Evolutionary conservation across 23 tunicate species (phyloP).

Genomic region (Trididemnum clinides): DNA sequence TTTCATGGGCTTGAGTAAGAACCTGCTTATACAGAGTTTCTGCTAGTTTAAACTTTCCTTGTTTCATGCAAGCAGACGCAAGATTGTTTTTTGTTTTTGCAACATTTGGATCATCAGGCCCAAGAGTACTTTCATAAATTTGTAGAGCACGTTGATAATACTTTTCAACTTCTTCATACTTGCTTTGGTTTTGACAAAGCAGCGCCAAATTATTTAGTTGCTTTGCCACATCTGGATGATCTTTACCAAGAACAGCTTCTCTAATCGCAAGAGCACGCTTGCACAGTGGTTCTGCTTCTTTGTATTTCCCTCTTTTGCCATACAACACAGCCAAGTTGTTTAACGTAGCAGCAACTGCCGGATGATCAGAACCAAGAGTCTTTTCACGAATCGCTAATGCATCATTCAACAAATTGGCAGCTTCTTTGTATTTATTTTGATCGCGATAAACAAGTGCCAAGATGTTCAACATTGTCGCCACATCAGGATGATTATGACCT

Average conservation of each 20-base stretch:
- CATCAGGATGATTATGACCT: constrained; percentile 98
- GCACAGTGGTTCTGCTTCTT: constrained; percentile 98
- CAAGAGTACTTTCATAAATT: constrained; percentile 93
- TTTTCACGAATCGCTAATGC: constrained; percentile 96
- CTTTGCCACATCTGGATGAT: constrained; percentile 99
- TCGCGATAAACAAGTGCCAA: constrained; percentile 98
- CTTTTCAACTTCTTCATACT: constrained; percentile 97
- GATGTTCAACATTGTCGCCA: constrained; percentile 97
- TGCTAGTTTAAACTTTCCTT: constrained; percentile 97
- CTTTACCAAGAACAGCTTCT: constrained; percentile 94
- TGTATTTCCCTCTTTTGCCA: constrained; percentile 97
- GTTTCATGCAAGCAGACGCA: constrained; percentile 97
- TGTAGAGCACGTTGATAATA: constrained; percentile 96
- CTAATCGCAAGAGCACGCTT: constrained; percentile 92
- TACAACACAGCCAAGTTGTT: constrained; percentile 96
- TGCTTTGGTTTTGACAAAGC: constrained; percentile 96
- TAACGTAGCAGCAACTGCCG: constrained; percentile 98
- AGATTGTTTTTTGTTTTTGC: constrained; percentile 94
- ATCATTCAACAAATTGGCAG: constrained; percentile 90
- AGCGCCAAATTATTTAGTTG: constrained; percentile 97
- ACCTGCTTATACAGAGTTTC: constrained; percentile 98
- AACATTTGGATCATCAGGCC: constrained; percentile 97
- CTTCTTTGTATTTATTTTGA: constrained; percentile 96
- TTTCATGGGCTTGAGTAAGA: constrained; percentile 96
- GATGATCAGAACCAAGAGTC: constrained; percentile 96